A percentile compares a stretch with the other conserved stretches of the same genome.
Conservation (phyloP, 1,140 invertebrate genomes). For the Lordiphosa clarofinis region DNA sequence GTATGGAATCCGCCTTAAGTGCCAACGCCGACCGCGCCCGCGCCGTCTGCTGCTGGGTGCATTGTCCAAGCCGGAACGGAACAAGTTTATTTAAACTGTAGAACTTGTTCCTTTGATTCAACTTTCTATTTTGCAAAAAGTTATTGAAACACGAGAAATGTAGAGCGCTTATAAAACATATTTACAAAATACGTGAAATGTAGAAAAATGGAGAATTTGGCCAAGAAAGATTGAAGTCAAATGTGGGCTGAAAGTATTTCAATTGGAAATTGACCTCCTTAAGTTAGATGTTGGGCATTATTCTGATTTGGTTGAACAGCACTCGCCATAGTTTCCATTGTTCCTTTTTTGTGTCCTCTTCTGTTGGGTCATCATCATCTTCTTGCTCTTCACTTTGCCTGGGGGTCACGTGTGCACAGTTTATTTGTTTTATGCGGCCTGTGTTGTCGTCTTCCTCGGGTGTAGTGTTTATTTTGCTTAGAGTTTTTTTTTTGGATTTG, state of each 20-base stretch:
- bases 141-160: slow-evolving; percentile 62
- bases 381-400: slow-evolving; percentile 2
- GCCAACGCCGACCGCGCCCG: background rate
- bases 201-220: slow-evolving; percentile 17
- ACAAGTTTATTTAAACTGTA: slow-evolving; percentile 76
- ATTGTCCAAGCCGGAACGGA: slow-evolving; percentile 58
- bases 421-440: slow-evolving; percentile 69
- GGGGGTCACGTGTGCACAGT: slow-evolving; percentile 70
- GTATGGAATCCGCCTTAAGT: slow-evolving; percentile 8
- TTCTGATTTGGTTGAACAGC: too few species aligned
- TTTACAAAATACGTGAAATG: slow-evolving; percentile 38
- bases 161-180: slow-evolving; percentile 39
- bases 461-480: slow-evolving; percentile 72
- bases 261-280: too few species aligned
- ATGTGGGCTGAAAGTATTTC: slow-evolving; percentile 8
- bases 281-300: too few species aligned
- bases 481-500: slow-evolving; percentile 72
- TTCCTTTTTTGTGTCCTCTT: slow-evolving; percentile 16
- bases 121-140: slow-evolving; percentile 37
- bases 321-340: too few species aligned
- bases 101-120: slow-evolving; percentile 41
- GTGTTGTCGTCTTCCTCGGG: slow-evolving; percentile 10
- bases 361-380: slow-evolving; percentile 46
- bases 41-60: slow-evolving; percentile 15
- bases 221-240: slow-evolving; percentile 1